A percentile compares a stretch with the other conserved stretches of the same genome.
Conservation (phyloP, 2,888 invertebrate species). For the Protodeltote pygarga region DNA sequence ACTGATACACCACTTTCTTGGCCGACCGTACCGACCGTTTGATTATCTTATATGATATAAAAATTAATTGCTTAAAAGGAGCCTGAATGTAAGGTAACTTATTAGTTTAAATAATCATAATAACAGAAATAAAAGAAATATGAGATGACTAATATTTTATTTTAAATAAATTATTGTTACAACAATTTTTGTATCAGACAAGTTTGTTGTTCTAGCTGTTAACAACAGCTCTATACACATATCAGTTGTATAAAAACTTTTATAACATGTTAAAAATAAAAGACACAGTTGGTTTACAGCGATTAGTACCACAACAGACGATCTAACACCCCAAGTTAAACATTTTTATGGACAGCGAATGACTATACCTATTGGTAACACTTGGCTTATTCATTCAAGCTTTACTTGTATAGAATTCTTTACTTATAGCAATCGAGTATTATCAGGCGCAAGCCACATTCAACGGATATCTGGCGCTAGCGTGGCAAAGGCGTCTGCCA, state of each 20-base stretch:
- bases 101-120: background rate
- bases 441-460: too few species aligned
- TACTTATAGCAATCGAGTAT: too few species aligned
- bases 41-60: too few species aligned
- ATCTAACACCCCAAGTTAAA: too few species aligned
- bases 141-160: slow-evolving; percentile 44
- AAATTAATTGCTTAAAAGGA: background rate
- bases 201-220: slow-evolving; percentile 41
- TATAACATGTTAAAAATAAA: slow-evolving; percentile 34
- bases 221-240: slow-evolving; percentile 38
- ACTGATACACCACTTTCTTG: too few species aligned
- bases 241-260: slow-evolving; percentile 40
- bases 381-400: too few species aligned
- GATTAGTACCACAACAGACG: slow-evolving; percentile 3
- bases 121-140: background rate
- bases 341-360: too few species aligned
- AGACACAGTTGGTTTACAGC: slow-evolving; percentile 38
- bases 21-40: too few species aligned
- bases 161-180: slow-evolving; percentile 47
- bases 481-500: too few species aligned
- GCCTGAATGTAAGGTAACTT: background rate
- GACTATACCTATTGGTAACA: too few species aligned
- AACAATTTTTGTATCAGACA: slow-evolving; percentile 44
- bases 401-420: too few species aligned
- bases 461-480: too few species aligned